A percentile compares a stretch with the other conserved stretches of the same genome.
Evolutionary conservation across 2,888 invertebrate species (phyloP).

Genomic region (Ophion slaviceki): DNA sequence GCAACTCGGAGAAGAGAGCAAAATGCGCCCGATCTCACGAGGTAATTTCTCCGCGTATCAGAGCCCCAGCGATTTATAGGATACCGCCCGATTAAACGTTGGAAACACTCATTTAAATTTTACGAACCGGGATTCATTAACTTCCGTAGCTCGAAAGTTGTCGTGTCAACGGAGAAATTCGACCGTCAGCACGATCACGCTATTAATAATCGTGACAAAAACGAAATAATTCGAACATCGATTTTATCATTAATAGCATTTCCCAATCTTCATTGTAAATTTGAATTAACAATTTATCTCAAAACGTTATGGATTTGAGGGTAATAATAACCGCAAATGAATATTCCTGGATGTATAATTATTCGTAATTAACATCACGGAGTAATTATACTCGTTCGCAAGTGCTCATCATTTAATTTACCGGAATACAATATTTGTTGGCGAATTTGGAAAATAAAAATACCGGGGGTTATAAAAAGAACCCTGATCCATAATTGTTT

Average conservation of each 20-base stretch:
- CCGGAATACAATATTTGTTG: too few species aligned
- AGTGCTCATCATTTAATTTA: too few species aligned
- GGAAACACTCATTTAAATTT: conserved; percentile 20
- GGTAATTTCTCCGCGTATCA: conserved; percentile 21
- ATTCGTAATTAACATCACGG: too few species aligned
- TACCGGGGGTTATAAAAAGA: too few species aligned
- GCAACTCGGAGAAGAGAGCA: conserved; percentile 4
- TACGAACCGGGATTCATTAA: conserved; percentile 5
- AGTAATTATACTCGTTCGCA: too few species aligned
- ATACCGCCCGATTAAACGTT: conserved; percentile 34
- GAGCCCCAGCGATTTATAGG: conserved; percentile 33
- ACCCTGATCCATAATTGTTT: too few species aligned
- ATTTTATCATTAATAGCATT: background rate
- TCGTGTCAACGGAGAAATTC: background rate
- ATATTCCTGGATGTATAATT: too few species aligned
- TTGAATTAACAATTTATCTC: too few species aligned
- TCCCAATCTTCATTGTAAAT: too few species aligned
- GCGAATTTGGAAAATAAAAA: too few species aligned
- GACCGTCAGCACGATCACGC: background rate
- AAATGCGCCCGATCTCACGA: conserved; percentile 33
- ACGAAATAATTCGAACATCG: background rate
- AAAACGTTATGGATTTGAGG: too few species aligned
- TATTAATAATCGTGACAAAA: background rate
- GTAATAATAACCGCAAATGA: too few species aligned
- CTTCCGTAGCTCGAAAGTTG: background rate